Evolutionary conservation across 1,140 invertebrate species (phyloP), one percentile per base, ranked within the genome.

Genomic region (Saxidomus purpurata): DNA sequence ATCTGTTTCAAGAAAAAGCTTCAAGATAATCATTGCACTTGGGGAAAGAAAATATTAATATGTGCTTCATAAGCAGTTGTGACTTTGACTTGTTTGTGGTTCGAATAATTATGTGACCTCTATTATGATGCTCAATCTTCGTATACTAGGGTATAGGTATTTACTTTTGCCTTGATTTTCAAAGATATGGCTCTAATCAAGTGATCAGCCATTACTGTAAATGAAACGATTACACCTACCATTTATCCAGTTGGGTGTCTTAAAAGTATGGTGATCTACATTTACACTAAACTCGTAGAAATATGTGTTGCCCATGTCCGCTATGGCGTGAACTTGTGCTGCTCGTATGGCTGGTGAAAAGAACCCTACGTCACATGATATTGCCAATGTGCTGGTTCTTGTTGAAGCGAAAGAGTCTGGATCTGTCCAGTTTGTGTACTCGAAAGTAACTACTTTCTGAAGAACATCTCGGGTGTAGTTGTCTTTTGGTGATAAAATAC

Each of bases 381-480:
- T 36, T 11, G 52, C 19, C 19, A 59, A 13, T 3, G 19, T 22
- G 19, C 28, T 49, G 8, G 8, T 34, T 9, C 83, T n/a, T 34
- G 40, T 49, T 25, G 25, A 17, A 25, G n/a, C 17, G 34, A 28
- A 36, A 22, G 36, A 22, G 19, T 76, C 31, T 8, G 67, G 67
- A 34, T 63, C 55, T 17, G 15, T 49, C 83, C 83, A 86, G 47
- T 86, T 43, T 0, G 83, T 86, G 52, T 86, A 86, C n/a, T 34
- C 43, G n/a, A 52, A 59, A 11, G 22, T 52, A 13, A 86, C 17
- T 11, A 77, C 25, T 1, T 76, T 31, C 38, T 71, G 40, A 19
- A 86, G 11, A 17, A 71, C 6, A 0, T 4, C 34, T 34, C 17
- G 11, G n/a, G 69, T 86, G 13, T 28, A 3, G 38, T 76, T 40